phyloP scores from a whole-genome alignment of 1,140 invertebrate species.

The Lithobius niger region DNA sequence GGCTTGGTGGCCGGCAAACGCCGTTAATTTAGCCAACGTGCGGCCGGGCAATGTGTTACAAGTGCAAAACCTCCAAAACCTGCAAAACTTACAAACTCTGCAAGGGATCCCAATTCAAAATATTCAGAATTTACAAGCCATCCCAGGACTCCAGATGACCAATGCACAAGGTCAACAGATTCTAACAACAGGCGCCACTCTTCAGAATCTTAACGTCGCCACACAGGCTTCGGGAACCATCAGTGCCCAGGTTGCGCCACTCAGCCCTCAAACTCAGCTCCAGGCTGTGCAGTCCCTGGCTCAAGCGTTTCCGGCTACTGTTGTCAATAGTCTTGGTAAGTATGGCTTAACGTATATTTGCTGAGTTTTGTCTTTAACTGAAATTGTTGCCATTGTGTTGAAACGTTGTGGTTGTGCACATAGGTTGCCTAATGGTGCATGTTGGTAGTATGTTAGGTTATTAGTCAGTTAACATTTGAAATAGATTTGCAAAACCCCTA shows the following conservation, averaged over 20 bases:
- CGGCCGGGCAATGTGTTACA: slow-evolving; percentile 25
- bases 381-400: no score
- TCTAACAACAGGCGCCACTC: slow-evolving; percentile 21
- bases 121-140: slow-evolving; percentile 13
- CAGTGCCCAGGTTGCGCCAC: slow-evolving; percentile 22
- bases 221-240: slow-evolving; percentile 18
- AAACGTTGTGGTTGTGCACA: no score
- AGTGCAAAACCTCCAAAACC: slow-evolving; percentile 28
- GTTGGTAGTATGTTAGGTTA: no score
- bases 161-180: slow-evolving; percentile 27
- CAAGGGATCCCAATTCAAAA: slow-evolving; percentile 22
- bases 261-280: slow-evolving; percentile 25
- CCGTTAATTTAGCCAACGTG: slow-evolving; percentile 23
- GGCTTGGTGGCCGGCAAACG: slow-evolving; percentile 8
- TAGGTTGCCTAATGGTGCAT: no score
- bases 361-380: no score
- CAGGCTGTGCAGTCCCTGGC: slow-evolving; percentile 27
- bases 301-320: slow-evolving; percentile 10
- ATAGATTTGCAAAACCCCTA: no score
- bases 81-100: no score
- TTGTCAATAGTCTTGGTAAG: background rate
- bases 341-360: no score
- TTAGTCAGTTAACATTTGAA: no score
- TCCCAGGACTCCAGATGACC: slow-evolving; percentile 28
- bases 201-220: slow-evolving; percentile 23